Evolutionary conservation across 2,113 vertebrate genomes (phyloP).

Genomic region (Oncorhynchus tshawytscha): DNA sequence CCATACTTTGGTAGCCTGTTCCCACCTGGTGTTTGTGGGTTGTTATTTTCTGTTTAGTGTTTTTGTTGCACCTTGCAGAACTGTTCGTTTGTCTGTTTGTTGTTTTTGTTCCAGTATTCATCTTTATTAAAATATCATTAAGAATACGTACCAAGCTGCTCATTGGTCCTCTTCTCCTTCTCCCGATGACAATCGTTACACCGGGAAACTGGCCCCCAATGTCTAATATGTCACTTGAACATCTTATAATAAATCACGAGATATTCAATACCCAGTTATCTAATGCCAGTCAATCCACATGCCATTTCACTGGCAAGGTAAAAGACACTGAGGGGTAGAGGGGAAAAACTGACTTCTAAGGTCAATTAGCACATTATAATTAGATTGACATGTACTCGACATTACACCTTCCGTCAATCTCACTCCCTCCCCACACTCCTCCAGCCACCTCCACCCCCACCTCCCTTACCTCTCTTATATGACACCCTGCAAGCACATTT

Average conservation of each 20-base stretch:
- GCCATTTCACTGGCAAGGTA: not conserved
- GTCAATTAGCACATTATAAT: slow-evolving; percentile 49
- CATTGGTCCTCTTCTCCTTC: no score
- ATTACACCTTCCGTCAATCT: slow-evolving; percentile 58
- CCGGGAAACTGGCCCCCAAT: no score
- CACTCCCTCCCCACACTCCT: slow-evolving; percentile 41
- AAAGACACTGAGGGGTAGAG: not conserved
- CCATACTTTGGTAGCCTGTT: no score
- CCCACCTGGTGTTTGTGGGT: no score
- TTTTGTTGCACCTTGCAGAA: no score
- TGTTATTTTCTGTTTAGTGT: no score
- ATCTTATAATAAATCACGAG: not conserved
- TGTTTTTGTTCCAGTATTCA: no score
- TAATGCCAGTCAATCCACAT: not conserved
- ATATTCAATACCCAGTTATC: not conserved
- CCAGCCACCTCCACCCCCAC: slow-evolving; percentile 32
- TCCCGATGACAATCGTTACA: no score
- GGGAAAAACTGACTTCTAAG: slow-evolving; percentile 6
- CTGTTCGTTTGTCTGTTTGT: no score
- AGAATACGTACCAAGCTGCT: no score
- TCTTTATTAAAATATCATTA: no score
- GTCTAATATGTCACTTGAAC: no score
- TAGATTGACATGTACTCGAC: slow-evolving; percentile 65
- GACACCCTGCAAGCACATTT: slow-evolving; percentile 56
- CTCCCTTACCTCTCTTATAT: slow-evolving; percentile 38